Base-by-base conservation (phyloP, 2,113 vertebrate species). In the Atrichornis clamosus region DNA sequence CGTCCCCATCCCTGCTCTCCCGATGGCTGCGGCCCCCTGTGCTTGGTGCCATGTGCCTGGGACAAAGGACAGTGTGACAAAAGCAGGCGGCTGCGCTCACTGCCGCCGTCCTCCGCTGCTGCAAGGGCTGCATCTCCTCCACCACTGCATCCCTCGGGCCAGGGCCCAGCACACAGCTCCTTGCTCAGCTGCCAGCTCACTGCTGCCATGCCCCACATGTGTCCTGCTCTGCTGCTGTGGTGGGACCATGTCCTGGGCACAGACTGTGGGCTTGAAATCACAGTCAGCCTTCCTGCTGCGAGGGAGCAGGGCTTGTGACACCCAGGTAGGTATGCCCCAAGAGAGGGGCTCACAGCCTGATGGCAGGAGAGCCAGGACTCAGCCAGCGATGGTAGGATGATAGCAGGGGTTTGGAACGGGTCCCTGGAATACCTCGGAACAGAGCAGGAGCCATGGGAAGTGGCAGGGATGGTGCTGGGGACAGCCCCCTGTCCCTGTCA, bases 31-130 rank as follows among this genome's bases (percentile, higher is more conserved):
- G 0, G 41, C 82, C 89, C 89, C 58, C 75, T 5, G 37, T 1
- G 2, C 86, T 64, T 8, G 78, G 92, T 16, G 20, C 95, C 92
- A 85, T 41, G 63, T 91, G 92, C 85, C 92, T 64, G 46, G 85
- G 94, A 94, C 90, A 96, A 97, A 96, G 88, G 85, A 41, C 59
- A 85, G 63, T 7, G 62, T 84, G 94, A 96, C 90, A 95, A 94
- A 96, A 89, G 96, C 92, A 84, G 69, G 69, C 69, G 1, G 60
- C 74, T 87, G 77, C 0, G 22, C 91, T 83, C 13, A 1, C 91
- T 88, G 92, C 52, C 2, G 9, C 91, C 18, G 10, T 85, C 72
- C 77, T 94, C 77, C 23, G 33, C 62, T 1, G 1, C 85, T 41
- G 58, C 78, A 47, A 72, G 64, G 53, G 65, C 90, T 89, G 92